Conservation (phyloP, 2,113 vertebrate species). For the Passer domesticus region DNA sequence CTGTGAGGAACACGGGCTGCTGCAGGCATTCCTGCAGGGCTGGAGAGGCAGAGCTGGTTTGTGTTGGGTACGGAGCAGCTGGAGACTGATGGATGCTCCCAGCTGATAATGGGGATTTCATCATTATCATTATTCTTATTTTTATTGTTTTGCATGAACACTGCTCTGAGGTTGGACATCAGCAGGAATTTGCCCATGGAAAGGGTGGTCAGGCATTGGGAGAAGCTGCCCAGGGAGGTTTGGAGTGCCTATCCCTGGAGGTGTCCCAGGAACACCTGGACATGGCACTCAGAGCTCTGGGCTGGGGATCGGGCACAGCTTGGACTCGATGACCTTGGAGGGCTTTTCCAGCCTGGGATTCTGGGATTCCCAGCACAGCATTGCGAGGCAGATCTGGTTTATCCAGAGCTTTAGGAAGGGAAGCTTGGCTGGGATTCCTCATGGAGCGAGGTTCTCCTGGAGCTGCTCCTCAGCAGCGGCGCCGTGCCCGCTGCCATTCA, state of each 20-base stretch:
- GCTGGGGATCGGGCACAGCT: neutral
- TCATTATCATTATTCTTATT: neutral
- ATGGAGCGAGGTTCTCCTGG: neutral
- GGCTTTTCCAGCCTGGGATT: neutral
- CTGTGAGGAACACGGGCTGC: neutral
- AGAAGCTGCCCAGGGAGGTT: neutral
- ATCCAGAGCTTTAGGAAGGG: neutral
- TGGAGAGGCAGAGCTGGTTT: neutral
- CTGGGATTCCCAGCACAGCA: neutral
- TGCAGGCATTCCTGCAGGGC: neutral
- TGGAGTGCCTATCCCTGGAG: neutral
- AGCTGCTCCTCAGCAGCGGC: neutral
- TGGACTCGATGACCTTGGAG: neutral
- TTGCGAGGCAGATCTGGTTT: neutral
- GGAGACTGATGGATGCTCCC: neutral
- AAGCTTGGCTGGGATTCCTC: neutral
- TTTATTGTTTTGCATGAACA: neutral
- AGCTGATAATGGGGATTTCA: neutral
- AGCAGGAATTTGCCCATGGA: neutral
- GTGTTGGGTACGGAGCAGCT: neutral
- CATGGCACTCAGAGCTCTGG: fast-evolving
- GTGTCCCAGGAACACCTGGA: neutral
- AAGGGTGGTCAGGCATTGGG: neutral
- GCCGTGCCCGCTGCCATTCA: neutral
- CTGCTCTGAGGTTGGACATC: neutral